A percentile compares a stretch with the other conserved stretches of the same genome.
Evolutionary conservation across 1,140 invertebrate species (phyloP).

Genomic region (Drosophila obscura): DNA sequence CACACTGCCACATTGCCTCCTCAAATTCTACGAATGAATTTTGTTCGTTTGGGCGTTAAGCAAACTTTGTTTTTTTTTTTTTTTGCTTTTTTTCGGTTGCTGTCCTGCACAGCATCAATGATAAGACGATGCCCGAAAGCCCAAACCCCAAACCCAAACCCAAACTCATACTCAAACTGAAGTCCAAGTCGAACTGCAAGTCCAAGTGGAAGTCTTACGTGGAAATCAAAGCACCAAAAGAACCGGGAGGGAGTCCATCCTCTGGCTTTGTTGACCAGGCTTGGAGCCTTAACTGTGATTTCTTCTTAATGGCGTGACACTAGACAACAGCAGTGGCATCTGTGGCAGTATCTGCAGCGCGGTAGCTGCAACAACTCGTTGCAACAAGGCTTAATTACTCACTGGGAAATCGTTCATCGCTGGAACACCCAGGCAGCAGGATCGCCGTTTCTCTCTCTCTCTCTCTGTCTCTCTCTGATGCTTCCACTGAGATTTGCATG

Average conservation of each 20-base stretch:
- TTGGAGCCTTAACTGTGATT: slow-evolving; percentile 72
- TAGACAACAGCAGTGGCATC: slow-evolving; percentile 59
- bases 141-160: not conserved
- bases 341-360: slow-evolving; percentile 18
- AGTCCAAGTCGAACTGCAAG: slow-evolving; percentile 12
- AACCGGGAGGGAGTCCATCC: not conserved
- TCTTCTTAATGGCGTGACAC: slow-evolving; percentile 81
- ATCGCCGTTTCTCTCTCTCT: not conserved
- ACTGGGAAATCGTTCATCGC: slow-evolving; percentile 74
- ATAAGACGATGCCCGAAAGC: slow-evolving; percentile 46
- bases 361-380: slow-evolving; percentile 47
- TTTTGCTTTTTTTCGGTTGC: slow-evolving; percentile 7
- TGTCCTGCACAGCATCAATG: slow-evolving; percentile 58
- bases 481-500: slow-evolving; percentile 67
- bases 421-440: slow-evolving; percentile 67
- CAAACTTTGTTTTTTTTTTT: slow-evolving; percentile 26
- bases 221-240: slow-evolving; percentile 63
- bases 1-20: slow-evolving; percentile 7
- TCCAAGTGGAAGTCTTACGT: slow-evolving; percentile 62
- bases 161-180: slow-evolving; percentile 6
- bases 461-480: slow-evolving; percentile 35
- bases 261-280: slow-evolving; percentile 62
- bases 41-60: slow-evolving; percentile 70
- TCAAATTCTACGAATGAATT: slow-evolving; percentile 76
- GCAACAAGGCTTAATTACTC: slow-evolving; percentile 80